Percentiles rank a stretch among this genome's conserved stretches.
Evolutionary conservation across 2,797 vertebrate species (phyloP).

Genomic region (Hydrocynus forskahlii): DNA sequence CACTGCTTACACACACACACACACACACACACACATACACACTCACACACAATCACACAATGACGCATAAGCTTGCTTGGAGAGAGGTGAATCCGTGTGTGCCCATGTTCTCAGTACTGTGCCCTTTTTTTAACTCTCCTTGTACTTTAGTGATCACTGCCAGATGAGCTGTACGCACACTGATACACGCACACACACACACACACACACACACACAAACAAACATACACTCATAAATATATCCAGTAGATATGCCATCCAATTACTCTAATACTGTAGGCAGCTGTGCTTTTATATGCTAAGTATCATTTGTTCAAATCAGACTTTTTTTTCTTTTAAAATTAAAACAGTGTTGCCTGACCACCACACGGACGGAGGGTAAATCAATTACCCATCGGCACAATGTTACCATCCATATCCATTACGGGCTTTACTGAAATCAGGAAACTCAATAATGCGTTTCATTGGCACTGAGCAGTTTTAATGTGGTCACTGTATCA

Average conservation of each 20-base stretch:
- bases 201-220: conserved; percentile 1
- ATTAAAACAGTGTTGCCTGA: conserved; percentile 32
- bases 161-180: conserved; percentile 26
- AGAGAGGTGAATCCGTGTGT: conserved; percentile 7
- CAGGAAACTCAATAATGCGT: not conserved
- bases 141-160: conserved; percentile 54
- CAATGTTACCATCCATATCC: not conserved
- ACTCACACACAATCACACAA: conserved; percentile 30
- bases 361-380: not conserved
- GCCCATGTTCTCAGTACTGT: conserved; percentile 30
- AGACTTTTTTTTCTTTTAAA: conserved; percentile 19
- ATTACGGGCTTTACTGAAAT: not conserved
- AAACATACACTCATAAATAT: not conserved
- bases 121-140: conserved; percentile 40
- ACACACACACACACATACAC: conserved; percentile 48
- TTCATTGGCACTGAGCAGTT: not conserved
- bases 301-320: conserved; percentile 25
- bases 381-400: not conserved
- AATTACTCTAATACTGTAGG: conserved; percentile 40
- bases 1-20: conserved; percentile 57
- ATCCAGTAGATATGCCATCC: conserved; percentile 24
- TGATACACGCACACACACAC: conserved; percentile 21
- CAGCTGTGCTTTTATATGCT: conserved; percentile 48
- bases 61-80: conserved; percentile 4
- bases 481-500: not conserved